These are phyloP conservation scores for Andrena flavipes DNA, from an alignment of 2,888 invertebrate species.

Conservation along the genomic window DNA sequence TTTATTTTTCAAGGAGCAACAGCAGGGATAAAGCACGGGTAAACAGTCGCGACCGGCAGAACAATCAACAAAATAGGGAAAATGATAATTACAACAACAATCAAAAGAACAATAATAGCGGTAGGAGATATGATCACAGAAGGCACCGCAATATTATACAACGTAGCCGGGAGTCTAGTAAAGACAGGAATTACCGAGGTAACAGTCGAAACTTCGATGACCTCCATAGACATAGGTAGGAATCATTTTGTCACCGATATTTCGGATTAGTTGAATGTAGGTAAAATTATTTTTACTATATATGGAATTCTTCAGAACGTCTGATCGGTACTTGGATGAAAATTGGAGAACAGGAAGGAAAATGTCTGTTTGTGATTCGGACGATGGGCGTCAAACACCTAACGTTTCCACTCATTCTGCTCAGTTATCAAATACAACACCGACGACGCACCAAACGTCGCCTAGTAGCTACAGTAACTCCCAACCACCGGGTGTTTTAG, in stretches of 20 bases:
- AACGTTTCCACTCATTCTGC: slow-evolving; percentile 71
- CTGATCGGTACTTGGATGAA: slow-evolving; percentile 77
- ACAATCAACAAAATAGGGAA: slow-evolving; percentile 82
- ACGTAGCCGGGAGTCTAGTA: slow-evolving; percentile 85
- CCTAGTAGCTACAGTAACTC: slow-evolving; percentile 67
- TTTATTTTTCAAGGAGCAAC: slow-evolving; percentile 71
- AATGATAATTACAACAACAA: slow-evolving; percentile 80
- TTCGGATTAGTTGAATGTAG: background rate
- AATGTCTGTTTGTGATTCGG: slow-evolving; percentile 80
- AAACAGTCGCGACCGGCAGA: slow-evolving; percentile 81
- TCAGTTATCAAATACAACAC: slow-evolving; percentile 69
- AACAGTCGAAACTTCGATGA: slow-evolving; percentile 79
- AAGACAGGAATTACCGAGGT: slow-evolving; percentile 83
- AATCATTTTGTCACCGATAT: slow-evolving; percentile 3
- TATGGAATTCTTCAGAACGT: slow-evolving; percentile 40
- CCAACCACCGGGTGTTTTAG: slow-evolving; percentile 84
- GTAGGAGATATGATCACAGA: slow-evolving; percentile 77
- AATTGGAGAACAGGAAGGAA: slow-evolving; percentile 83
- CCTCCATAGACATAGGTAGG: slow-evolving; percentile 77
- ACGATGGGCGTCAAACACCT: slow-evolving; percentile 79
- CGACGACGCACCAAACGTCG: slow-evolving; percentile 62
- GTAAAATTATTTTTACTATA: background rate
- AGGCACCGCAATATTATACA: slow-evolving; percentile 78
- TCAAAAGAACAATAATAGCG: slow-evolving; percentile 75
- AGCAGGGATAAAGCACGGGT: slow-evolving; percentile 79